Evolutionary conservation across 2,888 invertebrate genomes (phyloP), one percentile per base, ranked within the genome.

Genomic region (Macropis europaea): DNA sequence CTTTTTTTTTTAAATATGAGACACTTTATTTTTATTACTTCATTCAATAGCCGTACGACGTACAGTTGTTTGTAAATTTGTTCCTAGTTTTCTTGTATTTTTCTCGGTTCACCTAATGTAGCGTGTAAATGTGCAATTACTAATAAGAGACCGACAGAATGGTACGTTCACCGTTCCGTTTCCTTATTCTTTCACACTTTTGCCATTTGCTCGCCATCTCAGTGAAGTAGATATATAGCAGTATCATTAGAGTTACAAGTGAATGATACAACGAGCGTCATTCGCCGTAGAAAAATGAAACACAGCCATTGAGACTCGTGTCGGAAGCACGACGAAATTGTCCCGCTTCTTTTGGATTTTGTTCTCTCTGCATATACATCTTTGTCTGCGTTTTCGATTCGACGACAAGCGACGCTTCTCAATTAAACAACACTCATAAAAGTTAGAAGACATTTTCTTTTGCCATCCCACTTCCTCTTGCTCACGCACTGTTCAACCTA

Each of bases 91-190:
- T 64, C 57, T 38, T 52, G 60, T 54, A 50, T 38, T 73, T 69
- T 43, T 67, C 48, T 81, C 62, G 76, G 63, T 73, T 86, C 76
- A 79, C 82, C 83, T 87, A 86, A 83, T 79, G 75, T 85, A 87
- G 82, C 84, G 82, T 87, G 84, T 87, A 84, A 86, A 84, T 84
- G 82, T 86, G 81, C 84, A 85, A 84, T 84, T 83, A 81, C 77
- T 83, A 83, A 83, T 83, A 86, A 85, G 86, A 85, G 83, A 87
- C 84, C 85, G 89, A 88, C 88, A 87, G 86, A 89, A 89, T 88
- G 88, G 87, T 88, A 89, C 86, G 77, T 87, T 83, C 77, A 84
- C 82, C 86, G 83, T 84, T 88, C 82, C 83, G 74, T 83, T 79
- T 66, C 61, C 48, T 64, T 48, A 32, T 36, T 24, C 15, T 40